A percentile compares a stretch with the other conserved stretches of the same genome.
These are phyloP conservation scores for Empidonax traillii DNA, from an alignment of 2,113 vertebrate genomes.

Conservation along the genomic window DNA sequence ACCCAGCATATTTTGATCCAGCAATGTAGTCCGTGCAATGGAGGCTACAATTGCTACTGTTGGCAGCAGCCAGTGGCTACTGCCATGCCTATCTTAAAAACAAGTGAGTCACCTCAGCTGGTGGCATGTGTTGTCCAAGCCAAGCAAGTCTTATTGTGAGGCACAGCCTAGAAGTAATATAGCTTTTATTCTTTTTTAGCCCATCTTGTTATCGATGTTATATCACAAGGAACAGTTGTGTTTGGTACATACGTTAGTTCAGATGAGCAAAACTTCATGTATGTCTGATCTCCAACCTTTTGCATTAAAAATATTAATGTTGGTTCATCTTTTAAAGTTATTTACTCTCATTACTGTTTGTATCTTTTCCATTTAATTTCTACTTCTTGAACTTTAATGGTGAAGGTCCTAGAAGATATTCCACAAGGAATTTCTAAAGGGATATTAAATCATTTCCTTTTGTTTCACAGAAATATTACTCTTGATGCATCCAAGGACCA, in stretches of 20 bases:
- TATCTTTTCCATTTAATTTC: background rate
- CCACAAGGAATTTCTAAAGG: background rate
- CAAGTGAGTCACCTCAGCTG: background rate
- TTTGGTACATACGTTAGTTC: background rate
- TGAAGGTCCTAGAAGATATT: background rate
- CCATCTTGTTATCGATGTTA: background rate
- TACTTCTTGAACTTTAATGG: background rate
- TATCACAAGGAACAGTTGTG: background rate
- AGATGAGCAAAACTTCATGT: background rate
- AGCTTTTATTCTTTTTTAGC: background rate
- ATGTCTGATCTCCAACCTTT: background rate
- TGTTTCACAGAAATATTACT: background rate
- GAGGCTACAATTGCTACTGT: background rate
- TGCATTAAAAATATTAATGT: background rate
- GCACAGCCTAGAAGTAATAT: background rate
- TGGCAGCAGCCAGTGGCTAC: background rate
- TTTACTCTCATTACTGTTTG: background rate
- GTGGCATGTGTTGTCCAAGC: background rate
- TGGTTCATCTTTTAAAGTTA: background rate
- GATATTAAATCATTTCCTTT: background rate
- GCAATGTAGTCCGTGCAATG: background rate
- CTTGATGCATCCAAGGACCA: background rate
- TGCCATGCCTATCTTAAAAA: background rate
- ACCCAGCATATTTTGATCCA: background rate
- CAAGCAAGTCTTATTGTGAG: background rate